Evolutionary conservation across 2,888 invertebrate genomes (phyloP).

Genomic region (Hirudinaria manillensis): DNA sequence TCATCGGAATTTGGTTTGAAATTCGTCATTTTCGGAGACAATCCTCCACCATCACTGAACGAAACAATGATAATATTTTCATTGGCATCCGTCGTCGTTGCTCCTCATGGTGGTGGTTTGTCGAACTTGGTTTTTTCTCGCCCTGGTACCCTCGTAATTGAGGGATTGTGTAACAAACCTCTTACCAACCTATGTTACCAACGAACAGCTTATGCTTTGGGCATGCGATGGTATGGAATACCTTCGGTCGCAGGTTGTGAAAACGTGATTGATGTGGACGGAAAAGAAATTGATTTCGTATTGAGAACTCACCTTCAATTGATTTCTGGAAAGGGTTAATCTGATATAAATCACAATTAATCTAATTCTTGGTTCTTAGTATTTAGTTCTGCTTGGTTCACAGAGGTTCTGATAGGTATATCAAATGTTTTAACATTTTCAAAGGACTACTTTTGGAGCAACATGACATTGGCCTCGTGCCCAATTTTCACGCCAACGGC

Average conservation of each 20-base stretch:
- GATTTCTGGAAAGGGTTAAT: no score
- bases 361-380: no score
- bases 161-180: constrained; percentile 37
- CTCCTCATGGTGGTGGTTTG: constrained; percentile 40
- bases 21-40: constrained; percentile 33
- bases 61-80: constrained; percentile 37
- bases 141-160: constrained; percentile 38
- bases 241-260: constrained; percentile 5
- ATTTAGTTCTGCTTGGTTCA: no score
- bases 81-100: constrained; percentile 37
- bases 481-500: no score
- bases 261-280: not conserved
- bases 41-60: constrained; percentile 28
- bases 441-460: no score
- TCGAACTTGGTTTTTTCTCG: constrained; percentile 38
- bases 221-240: constrained; percentile 24
- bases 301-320: not conserved
- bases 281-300: not conserved
- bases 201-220: constrained; percentile 34
- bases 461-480: no score
- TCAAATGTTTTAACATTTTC: no score
- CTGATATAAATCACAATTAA: no score
- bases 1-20: constrained; percentile 11
- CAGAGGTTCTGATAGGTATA: no score
- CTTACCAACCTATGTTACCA: constrained; percentile 37